Conservation (phyloP, 2,888 invertebrate genomes). For the Pyrochroa serraticornis region DNA sequence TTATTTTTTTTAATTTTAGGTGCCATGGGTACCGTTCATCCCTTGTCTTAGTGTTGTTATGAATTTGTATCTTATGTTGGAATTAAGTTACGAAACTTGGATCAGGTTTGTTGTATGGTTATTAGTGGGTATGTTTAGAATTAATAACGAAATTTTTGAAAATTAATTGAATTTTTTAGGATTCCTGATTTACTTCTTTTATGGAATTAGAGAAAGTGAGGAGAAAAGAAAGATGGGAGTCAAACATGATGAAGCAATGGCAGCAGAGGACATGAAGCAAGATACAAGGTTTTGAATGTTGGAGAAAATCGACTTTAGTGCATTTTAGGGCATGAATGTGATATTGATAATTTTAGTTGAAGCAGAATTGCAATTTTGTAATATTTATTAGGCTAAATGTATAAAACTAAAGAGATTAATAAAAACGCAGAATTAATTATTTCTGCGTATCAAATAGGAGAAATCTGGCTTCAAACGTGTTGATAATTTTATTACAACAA, state of each 20-base stretch:
- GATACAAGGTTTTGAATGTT: slow-evolving; percentile 21
- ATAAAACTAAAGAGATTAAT: too few species aligned
- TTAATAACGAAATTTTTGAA: neutral
- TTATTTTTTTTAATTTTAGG: slow-evolving; percentile 59
- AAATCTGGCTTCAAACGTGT: too few species aligned
- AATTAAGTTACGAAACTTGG: slow-evolving; percentile 86
- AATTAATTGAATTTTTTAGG: slow-evolving; percentile 60
- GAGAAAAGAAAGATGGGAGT: slow-evolving; percentile 56
- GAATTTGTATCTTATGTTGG: slow-evolving; percentile 90
- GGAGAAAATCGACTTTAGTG: neutral
- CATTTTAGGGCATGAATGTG: slow-evolving; percentile 1
- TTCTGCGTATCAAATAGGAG: too few species aligned
- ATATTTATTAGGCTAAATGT: too few species aligned
- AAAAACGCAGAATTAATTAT: too few species aligned
- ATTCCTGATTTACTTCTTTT: slow-evolving; percentile 83
- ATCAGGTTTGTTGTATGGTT: slow-evolving; percentile 88
- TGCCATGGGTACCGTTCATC: slow-evolving; percentile 84
- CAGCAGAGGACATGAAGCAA: slow-evolving; percentile 1
- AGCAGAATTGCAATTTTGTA: too few species aligned
- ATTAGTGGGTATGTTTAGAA: slow-evolving; percentile 66
- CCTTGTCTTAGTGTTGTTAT: slow-evolving; percentile 85
- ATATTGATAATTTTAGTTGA: neutral
- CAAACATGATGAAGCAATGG: neutral
- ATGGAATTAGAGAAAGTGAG: slow-evolving; percentile 80
- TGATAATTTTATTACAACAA: too few species aligned